Evolutionary conservation across 2,797 vertebrate genomes (phyloP).

Genomic region (Muscicapa striata): DNA sequence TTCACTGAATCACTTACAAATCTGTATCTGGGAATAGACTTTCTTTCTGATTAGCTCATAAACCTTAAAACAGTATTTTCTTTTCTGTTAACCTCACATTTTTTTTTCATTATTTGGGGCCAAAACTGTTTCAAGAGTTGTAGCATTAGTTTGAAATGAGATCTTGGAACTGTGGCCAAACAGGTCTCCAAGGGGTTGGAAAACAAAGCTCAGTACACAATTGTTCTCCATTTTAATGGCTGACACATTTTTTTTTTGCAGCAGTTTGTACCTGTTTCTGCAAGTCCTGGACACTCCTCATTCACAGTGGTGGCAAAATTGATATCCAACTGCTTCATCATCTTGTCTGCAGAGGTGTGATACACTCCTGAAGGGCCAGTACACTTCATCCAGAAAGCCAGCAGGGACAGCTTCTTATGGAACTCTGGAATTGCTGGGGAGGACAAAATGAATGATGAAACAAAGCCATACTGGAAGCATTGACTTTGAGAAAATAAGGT

Average conservation of each 20-base stretch:
- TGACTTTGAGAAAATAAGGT: neutral
- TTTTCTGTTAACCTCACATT: neutral
- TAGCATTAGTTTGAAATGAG: neutral
- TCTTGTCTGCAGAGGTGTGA: constrained; percentile 88
- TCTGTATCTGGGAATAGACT: neutral
- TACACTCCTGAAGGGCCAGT: constrained; percentile 85
- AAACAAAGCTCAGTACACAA: neutral
- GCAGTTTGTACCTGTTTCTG: constrained; percentile 81
- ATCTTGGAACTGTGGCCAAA: neutral
- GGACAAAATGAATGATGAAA: neutral
- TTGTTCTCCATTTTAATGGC: neutral
- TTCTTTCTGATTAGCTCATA: neutral
- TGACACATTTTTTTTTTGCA: neutral
- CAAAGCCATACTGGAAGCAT: neutral
- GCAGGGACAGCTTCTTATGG: constrained; percentile 82
- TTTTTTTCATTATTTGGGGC: neutral
- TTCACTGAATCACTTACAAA: neutral
- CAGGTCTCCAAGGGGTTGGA: neutral
- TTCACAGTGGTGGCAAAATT: constrained; percentile 82
- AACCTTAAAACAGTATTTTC: neutral
- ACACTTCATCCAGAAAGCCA: constrained; percentile 93
- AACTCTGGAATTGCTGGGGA: constrained; percentile 88
- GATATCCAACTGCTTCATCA: constrained; percentile 86
- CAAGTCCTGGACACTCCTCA: constrained; percentile 79
- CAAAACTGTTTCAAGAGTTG: neutral